Conservation (phyloP, 2,797 vertebrate species). For the Syngnathus acus region DNA sequence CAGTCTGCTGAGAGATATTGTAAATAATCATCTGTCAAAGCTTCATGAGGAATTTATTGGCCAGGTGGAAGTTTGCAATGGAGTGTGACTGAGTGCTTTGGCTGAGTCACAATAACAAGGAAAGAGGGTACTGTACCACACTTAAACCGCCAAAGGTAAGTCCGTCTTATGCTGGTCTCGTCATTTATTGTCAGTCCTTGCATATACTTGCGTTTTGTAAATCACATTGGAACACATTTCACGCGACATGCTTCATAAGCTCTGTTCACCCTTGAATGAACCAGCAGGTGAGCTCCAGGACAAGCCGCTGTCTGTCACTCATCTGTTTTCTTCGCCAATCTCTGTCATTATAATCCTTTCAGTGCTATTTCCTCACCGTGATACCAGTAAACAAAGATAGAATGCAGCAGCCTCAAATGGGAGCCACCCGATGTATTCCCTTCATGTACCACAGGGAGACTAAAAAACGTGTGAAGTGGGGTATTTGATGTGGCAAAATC, state of each 20-base stretch:
- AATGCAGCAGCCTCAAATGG: slow-evolving; percentile 8
- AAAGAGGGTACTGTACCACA: not conserved
- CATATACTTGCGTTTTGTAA: no score
- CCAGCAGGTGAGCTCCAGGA: not conserved
- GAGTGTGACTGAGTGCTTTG: not conserved
- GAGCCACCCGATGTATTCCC: no score
- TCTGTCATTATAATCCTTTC: slow-evolving; percentile 13
- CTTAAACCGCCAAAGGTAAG: no score
- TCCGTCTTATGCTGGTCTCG: no score
- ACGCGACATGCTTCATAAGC: not conserved
- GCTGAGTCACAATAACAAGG: not conserved
- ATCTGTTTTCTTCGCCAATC: slow-evolving; percentile 18
- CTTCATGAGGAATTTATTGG: not conserved
- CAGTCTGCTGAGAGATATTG: not conserved
- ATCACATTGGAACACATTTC: not conserved
- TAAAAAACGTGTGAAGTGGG: no score
- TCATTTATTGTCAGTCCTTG: no score
- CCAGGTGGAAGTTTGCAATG: not conserved
- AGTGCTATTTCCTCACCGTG: slow-evolving; percentile 20
- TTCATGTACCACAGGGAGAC: no score
- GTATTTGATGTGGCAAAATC: no score
- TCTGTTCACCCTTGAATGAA: not conserved
- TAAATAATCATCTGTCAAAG: not conserved
- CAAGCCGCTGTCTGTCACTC: slow-evolving; percentile 9
- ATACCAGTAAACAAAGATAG: slow-evolving; percentile 29